Evolutionary conservation across 2,888 invertebrate species (phyloP), one percentile per base, ranked within the genome.

Genomic region (Orthonevra nobilis): DNA sequence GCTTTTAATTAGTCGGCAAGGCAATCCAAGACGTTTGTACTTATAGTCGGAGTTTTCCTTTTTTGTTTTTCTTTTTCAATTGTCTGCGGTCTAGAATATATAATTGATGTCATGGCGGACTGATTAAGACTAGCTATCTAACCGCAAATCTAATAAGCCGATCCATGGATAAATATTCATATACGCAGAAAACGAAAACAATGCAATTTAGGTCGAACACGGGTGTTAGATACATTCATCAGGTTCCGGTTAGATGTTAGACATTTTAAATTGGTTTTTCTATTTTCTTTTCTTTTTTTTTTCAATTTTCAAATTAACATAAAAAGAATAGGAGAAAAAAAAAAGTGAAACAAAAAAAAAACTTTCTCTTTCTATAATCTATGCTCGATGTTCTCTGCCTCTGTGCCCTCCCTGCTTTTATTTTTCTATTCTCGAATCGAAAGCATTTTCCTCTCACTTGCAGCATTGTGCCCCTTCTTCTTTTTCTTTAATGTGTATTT

Each of bases 1-100:
- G 50, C 54, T 70, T 70, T 61, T 54, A 70, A 61, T 70, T 54
- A 70, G 70, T 10, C 46, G 30, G 56, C 12, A 46, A 56, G 28
- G 46, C 44, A 38, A 10, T 54, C 34, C 34, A 10, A 30, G 20
- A 23, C 9, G n/a, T 23, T 10, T 19, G 12, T 42, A 42, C 6
- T 10, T 20, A 2, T n/a, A n/a, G n/a, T n/a, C n/a, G n/a, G 12
- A 46, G 14, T 15, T 7, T 10, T 20, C n/a, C n/a, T n/a, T n/a
- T 58, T 58, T 36, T 10, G n/a, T 36, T 50, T 34, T 28, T 6
- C 26, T 38, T 19, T 9, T 19, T n/a, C n/a, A n/a, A 15, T 30
- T 42, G 32, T 2, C 50, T 23, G 50, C 17, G 46, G 58, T 42
- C 34, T 38, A 17, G 32, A n/a, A n/a, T n/a, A n/a, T n/a, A 42